These are phyloP conservation scores for Eretmocerus hayati DNA, from an alignment of 2,888 invertebrate species.

Conservation along the genomic window DNA sequence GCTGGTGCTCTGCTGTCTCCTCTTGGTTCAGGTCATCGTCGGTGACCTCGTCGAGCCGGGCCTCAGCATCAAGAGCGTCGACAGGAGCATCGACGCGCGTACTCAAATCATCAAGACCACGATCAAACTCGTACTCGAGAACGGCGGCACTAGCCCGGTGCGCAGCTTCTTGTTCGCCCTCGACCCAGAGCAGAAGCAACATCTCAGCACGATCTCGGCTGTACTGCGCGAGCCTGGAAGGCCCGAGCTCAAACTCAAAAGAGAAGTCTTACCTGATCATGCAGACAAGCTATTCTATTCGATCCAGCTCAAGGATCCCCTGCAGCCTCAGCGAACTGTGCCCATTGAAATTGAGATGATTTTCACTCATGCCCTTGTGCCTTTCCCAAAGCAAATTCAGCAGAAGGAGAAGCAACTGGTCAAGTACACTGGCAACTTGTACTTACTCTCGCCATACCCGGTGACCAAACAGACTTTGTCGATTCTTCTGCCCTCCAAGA, in stretches of 20 bases:
- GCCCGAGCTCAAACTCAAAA: constrained; percentile 38
- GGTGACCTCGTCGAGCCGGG: constrained; percentile 42
- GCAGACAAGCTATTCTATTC: constrained; percentile 51
- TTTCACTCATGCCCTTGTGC: constrained; percentile 66
- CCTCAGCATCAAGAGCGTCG: constrained; percentile 69
- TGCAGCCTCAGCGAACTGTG: constrained; percentile 55
- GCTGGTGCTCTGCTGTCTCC: neutral
- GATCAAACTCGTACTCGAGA: constrained; percentile 75
- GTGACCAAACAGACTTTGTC: constrained; percentile 75
- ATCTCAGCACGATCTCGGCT: constrained; percentile 69
- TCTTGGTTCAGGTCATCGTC: neutral
- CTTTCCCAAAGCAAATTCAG: constrained; percentile 81
- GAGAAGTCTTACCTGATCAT: constrained; percentile 50
- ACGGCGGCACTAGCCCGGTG: constrained; percentile 66
- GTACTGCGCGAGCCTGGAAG: constrained; percentile 41
- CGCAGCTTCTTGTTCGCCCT: constrained; percentile 65
- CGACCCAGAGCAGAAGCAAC: constrained; percentile 56
- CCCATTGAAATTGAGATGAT: constrained; percentile 64
- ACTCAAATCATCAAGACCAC: constrained; percentile 83
- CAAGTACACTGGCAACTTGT: constrained; percentile 75
- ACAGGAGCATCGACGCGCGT: constrained; percentile 77
- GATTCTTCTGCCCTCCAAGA: constrained; percentile 69
- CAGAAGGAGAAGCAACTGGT: constrained; percentile 94
- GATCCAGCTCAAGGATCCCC: constrained; percentile 56
- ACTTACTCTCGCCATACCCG: constrained; percentile 76